Conservation (phyloP, 2,113 vertebrate genomes). For the Epinephelus fuscoguttatus region DNA sequence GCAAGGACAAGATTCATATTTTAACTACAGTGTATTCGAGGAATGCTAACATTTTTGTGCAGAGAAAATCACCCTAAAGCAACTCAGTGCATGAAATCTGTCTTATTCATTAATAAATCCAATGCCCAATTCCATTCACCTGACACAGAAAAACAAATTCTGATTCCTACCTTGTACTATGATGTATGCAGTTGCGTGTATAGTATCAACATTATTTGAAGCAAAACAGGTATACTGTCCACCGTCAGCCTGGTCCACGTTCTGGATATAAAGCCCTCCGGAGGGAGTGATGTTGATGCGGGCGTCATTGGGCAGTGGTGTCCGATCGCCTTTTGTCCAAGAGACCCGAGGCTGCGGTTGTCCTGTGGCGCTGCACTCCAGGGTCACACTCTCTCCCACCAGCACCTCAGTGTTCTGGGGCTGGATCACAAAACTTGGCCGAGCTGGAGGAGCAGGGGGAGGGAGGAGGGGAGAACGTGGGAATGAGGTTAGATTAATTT, state of each 20-base stretch:
- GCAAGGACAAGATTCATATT: not conserved
- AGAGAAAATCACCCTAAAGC: not conserved
- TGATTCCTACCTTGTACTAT: slow-evolving; percentile 93
- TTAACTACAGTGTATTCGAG: not conserved
- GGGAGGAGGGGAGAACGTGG: not conserved
- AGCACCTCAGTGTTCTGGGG: slow-evolving; percentile 98
- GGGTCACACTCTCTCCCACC: slow-evolving; percentile 95
- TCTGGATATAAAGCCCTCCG: slow-evolving; percentile 95
- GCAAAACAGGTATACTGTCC: slow-evolving; percentile 97
- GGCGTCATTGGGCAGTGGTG: slow-evolving; percentile 90
- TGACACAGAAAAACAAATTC: not conserved
- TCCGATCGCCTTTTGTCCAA: slow-evolving; percentile 93
- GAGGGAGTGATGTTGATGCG: slow-evolving; percentile 93
- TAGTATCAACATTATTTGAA: slow-evolving; percentile 92
- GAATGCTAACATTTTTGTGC: not conserved
- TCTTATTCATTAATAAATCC: not conserved
- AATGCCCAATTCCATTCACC: not conserved
- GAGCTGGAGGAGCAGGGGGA: slow-evolving; percentile 80
- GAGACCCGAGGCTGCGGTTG: slow-evolving; percentile 93
- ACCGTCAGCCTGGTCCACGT: slow-evolving; percentile 89
- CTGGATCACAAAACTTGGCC: slow-evolving; percentile 97
- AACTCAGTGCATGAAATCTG: not conserved
- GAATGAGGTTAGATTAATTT: slow-evolving; percentile 16
- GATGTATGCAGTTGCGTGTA: slow-evolving; percentile 92
- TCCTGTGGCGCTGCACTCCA: slow-evolving; percentile 96